A percentile compares a stretch with the other conserved stretches of the same genome.
Conservation (phyloP, 2,113 vertebrate species). For the Platysternon megacephalum region DNA sequence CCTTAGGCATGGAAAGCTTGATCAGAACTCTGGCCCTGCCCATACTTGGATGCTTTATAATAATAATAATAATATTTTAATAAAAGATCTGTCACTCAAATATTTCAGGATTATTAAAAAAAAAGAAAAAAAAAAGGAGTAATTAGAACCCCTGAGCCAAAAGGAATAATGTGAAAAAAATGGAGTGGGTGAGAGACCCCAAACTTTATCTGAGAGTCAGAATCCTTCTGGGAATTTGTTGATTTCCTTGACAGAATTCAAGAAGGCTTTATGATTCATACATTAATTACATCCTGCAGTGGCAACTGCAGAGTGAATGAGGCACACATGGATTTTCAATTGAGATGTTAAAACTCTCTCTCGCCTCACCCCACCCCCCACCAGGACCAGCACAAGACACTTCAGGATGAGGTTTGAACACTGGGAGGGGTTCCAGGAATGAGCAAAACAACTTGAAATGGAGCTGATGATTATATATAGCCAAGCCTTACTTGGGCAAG, state of each 20-base stretch:
- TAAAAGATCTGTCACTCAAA: slow-evolving; percentile 71
- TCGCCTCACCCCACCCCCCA: no score
- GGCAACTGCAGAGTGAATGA: background rate
- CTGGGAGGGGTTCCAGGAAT: background rate
- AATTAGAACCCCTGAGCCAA: slow-evolving; percentile 41
- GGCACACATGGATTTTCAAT: background rate
- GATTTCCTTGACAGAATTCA: slow-evolving; percentile 15
- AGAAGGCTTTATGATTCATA: background rate
- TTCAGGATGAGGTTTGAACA: background rate
- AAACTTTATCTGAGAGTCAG: background rate
- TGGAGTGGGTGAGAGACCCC: background rate
- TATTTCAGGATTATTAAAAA: slow-evolving; percentile 33
- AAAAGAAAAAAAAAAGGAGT: slow-evolving; percentile 25
- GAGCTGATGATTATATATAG: background rate
- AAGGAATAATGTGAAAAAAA: background rate
- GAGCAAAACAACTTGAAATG: background rate
- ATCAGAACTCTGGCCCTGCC: slow-evolving; percentile 17
- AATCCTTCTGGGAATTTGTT: slow-evolving; percentile 33
- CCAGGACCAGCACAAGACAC: background rate
- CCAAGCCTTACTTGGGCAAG: background rate
- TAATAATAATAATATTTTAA: slow-evolving; percentile 55
- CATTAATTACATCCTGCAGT: background rate
- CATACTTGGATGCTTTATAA: slow-evolving; percentile 12
- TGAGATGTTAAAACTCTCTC: slow-evolving; percentile 5
- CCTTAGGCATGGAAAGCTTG: slow-evolving; percentile 74